Evolutionary conservation across 2,797 vertebrate species (phyloP), one percentile per base, ranked within the genome.

Genomic region (Myripristis jacobus): DNA sequence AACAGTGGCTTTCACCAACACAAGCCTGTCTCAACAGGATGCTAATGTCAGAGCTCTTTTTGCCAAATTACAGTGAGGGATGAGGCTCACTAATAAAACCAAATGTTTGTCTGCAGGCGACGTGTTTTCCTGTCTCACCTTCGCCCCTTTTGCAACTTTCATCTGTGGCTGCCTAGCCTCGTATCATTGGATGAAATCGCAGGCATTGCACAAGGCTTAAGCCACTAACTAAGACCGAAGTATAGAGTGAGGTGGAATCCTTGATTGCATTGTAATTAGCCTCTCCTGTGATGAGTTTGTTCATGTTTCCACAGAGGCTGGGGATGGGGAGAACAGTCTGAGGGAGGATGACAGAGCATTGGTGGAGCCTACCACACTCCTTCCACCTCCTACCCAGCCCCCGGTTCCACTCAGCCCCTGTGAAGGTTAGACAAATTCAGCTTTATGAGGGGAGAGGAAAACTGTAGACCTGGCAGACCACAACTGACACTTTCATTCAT

Each of bases 11-110:
- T 88, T 77, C 64, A 36, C 67, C 79, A 60, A 69, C 84, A 70
- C 69, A 29, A 85, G 86, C 88, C 70, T 90, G 92, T 83, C 88
- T 85, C 80, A 80, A 93, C 93, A 91, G 78, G 92, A 91, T 66
- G 34, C 79, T 81, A 79, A 89, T 81, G 79, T 75, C 79, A 81
- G 77, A 80, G 82, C 76, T 68, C 73, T 81, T 79, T 73, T 46
- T 50, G 41, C 77, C 50, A 91, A 92, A 93, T 93, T 92, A 92
- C 88, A 92, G 91, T 83, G 86, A 88, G 66, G 67, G 82, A 84
- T 63, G 75, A 68, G 78, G 77, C 72, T 77, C 77, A 79, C 87
- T 86, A 89, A 89, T 92, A 93, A 91, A 91, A 85, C 56, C 75
- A 38, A 88, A 84, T 84, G 86, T 89, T 90, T 90, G 88, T 90